Base-by-base conservation (phyloP, 2,797 vertebrate species). In the Muscicapa comitata region DNA sequence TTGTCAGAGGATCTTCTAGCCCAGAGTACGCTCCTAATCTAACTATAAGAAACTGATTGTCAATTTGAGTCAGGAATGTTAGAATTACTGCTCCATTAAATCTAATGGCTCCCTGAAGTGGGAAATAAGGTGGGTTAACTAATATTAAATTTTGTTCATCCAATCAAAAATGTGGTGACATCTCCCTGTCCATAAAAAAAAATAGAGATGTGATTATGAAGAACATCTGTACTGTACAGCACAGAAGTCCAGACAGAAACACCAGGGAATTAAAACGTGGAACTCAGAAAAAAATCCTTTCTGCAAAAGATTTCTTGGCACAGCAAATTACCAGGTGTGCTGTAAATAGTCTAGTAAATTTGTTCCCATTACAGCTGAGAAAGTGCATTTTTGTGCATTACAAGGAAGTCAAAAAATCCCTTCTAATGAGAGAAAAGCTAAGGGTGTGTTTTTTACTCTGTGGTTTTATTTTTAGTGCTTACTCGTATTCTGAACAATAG, bases 51-150 rank as follows among this genome's bases (percentile, higher is more conserved):
- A 95, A 94, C 42, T 90, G 94, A 95, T 94, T 96, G 66, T 74
- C 90, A 91, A 3, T 95, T 79, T 33, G 14, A 97, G 35, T 92
- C n/a, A 58, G 93, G 77, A 71, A 81, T 72, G 72, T 90, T 48
- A 95, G 55, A 85, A 93, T 93, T 78, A 88, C 57, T 95, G 80
- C 67, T 95, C 94, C 92, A 95, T 97, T 97, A 97, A 94, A 96
- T 82, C 65, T 95, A 97, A 97, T 94, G 66, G 55, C 57, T 97
- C 92, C 94, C 94, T 90, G 90, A 94, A 94, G 93, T 81, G 96
- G 59, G 83, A 95, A 96, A 93, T 88, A 48, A 94, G 67, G 75
- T 92, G 50, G 33, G 43, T 93, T 95, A 88, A 82, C 79, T 94
- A 91, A 89, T 91, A 72, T 79, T 96, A 91, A 80, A 92, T 96